phyloP scores from a whole-genome alignment of 2,113 vertebrate genomes.

The Elachura formosa region DNA sequence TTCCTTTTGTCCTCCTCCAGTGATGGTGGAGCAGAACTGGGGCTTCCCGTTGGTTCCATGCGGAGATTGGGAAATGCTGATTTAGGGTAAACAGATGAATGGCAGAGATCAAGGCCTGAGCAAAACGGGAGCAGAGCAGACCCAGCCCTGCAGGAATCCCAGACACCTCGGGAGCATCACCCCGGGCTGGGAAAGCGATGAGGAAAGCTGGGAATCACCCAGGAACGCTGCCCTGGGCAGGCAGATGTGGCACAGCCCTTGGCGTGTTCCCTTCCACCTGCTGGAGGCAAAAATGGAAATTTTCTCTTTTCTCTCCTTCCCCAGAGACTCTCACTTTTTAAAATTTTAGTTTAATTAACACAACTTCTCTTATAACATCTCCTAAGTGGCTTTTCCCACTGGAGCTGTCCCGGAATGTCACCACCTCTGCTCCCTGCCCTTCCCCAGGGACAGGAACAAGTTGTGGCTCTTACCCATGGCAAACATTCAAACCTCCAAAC shows the following conservation, averaged over 20 bases:
- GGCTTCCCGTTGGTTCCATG: neutral
- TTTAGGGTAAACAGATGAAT: neutral
- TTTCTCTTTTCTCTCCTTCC: neutral
- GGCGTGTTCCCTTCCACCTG: neutral
- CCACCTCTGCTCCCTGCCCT: neutral
- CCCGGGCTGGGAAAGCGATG: neutral
- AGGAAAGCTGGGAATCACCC: neutral
- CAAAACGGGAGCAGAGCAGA: neutral
- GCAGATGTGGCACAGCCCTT: neutral
- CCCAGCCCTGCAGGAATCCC: fast-evolving
- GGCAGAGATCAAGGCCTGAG: neutral
- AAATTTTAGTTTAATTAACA: neutral
- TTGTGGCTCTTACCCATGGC: neutral
- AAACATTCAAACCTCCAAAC: neutral
- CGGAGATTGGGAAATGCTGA: neutral
- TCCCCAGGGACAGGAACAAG: neutral
- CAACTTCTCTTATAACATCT: no score
- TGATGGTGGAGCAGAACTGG: fast-evolving
- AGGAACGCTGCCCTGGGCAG: neutral
- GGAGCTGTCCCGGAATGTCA: neutral
- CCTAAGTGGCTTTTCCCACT: no score
- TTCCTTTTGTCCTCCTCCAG: fast-evolving
- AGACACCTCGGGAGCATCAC: neutral
- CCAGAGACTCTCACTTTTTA: no score
- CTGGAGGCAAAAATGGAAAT: neutral